Evolutionary conservation across 2,888 invertebrate genomes (phyloP).

Genomic region (Exephanes ischioxanthus): DNA sequence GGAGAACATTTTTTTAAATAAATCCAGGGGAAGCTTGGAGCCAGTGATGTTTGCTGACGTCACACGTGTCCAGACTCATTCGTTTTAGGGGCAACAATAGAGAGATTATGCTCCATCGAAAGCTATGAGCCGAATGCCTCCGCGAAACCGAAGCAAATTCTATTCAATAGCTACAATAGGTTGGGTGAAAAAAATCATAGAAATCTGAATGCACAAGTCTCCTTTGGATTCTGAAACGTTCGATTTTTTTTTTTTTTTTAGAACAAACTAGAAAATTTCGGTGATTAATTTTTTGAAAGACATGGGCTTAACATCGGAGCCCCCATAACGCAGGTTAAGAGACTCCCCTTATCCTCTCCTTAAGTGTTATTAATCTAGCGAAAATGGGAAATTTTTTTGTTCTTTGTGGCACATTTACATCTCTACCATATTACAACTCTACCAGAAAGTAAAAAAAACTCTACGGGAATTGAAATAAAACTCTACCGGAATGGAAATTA

Average conservation of each 20-base stretch:
- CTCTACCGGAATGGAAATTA: no score
- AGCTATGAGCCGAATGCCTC: conserved; percentile 23
- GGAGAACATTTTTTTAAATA: neutral
- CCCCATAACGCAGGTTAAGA: no score
- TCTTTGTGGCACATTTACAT: no score
- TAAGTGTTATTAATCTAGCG: no score
- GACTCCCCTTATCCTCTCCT: no score
- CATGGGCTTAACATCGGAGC: no score
- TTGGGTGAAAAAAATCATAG: neutral
- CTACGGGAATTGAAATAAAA: no score
- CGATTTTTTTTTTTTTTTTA: neutral
- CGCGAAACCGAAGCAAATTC: conserved; percentile 8
- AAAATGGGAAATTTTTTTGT: no score
- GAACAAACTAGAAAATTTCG: neutral
- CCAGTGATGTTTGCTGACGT: conserved; percentile 39
- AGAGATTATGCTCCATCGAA: conserved; percentile 74
- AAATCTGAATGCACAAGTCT: neutral
- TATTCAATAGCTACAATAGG: neutral
- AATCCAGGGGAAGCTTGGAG: conserved; percentile 18
- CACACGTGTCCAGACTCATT: conserved; percentile 65
- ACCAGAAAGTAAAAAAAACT: no score
- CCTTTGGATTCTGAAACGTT: neutral
- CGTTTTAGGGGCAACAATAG: conserved; percentile 73
- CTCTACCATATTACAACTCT: no score
- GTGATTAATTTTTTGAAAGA: neutral